Percentiles rank a stretch among this genome's conserved stretches.
Conservation (phyloP, 1,140 invertebrate genomes). For the Chrysomallon squamiferum region DNA sequence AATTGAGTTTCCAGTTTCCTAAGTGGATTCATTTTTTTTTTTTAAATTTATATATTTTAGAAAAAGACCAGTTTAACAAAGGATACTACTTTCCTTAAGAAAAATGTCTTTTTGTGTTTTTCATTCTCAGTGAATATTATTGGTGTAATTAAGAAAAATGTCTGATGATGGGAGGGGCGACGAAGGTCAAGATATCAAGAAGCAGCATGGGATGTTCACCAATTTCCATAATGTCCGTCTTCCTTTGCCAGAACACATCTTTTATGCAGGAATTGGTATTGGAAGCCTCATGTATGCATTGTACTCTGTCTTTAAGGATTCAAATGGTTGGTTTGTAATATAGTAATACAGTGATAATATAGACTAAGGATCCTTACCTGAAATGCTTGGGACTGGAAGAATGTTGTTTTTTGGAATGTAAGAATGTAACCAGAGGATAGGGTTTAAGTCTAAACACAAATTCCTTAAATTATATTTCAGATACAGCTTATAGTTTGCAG, state of each 20-base stretch:
- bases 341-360: neutral
- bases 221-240: neutral
- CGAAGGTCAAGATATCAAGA: neutral
- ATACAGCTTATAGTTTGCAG: neutral
- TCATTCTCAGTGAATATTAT: neutral
- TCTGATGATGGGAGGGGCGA: neutral
- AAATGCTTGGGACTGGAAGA: neutral
- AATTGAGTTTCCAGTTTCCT: no score
- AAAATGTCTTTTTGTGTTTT: neutral
- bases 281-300: neutral
- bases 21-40: no score
- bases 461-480: neutral
- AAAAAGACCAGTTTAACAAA: neutral
- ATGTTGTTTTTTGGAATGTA: neutral
- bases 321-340: neutral
- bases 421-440: neutral
- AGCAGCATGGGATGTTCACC: neutral
- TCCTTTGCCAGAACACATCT: neutral
- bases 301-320: neutral
- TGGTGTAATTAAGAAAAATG: neutral
- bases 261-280: neutral
- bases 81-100: neutral
- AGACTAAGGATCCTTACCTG: neutral
- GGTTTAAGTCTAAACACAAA: neutral
- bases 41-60: no score